phyloP scores from a whole-genome alignment of 1,140 invertebrate species.

The Tetramorium alpestre region DNA sequence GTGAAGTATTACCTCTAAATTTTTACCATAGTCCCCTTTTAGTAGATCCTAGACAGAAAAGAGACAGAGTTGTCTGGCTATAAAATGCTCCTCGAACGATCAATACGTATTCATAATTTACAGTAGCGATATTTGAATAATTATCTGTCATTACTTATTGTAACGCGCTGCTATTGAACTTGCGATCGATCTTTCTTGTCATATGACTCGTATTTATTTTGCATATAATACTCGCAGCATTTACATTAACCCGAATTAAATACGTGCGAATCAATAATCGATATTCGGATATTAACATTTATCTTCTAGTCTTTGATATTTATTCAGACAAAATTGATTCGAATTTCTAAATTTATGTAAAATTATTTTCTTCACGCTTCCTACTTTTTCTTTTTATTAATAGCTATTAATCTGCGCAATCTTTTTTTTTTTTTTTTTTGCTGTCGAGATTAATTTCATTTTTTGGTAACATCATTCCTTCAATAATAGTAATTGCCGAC shows the following conservation, averaged over 20 bases:
- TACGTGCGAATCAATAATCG: constrained; percentile 18
- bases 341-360: not conserved
- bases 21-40: constrained; percentile 22
- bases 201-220: constrained; percentile 1
- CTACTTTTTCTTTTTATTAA: not conserved
- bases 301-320: not conserved
- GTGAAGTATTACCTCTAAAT: not conserved
- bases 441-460: not conserved
- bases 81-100: constrained; percentile 15
- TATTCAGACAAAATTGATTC: constrained; percentile 29
- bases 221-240: not conserved
- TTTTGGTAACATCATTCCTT: not conserved
- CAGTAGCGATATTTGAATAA: constrained; percentile 31
- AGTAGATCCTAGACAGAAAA: constrained; percentile 25
- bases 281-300: constrained; percentile 17
- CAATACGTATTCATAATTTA: not conserved
- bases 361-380: not conserved
- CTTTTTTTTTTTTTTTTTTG: not conserved
- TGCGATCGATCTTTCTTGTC: not conserved
- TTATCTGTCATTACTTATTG: constrained; percentile 31
- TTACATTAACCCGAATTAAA: constrained; percentile 46
- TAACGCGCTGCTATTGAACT: constrained; percentile 1
- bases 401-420: not conserved
- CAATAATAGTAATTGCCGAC: not conserved
- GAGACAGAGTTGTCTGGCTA: not conserved